Conservation (phyloP, 2,797 vertebrate genomes). For the Sus cebifrons region DNA sequence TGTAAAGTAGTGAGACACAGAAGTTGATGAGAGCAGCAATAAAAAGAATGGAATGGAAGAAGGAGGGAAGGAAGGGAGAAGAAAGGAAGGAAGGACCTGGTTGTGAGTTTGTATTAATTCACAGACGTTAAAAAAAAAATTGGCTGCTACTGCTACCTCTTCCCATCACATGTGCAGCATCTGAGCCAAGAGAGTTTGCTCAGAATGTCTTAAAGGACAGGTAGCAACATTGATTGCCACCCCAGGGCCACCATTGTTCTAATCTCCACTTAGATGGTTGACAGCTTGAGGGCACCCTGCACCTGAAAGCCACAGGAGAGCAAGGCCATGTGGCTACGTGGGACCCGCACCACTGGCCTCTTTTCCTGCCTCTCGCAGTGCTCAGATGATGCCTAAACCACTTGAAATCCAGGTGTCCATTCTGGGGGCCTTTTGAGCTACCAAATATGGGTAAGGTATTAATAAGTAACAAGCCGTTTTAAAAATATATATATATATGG, state of each 20-base stretch:
- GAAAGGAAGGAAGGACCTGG: no score
- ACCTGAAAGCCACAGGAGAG: not conserved
- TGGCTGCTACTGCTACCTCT: rapidly evolving
- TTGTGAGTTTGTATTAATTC: not conserved
- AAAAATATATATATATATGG: no score
- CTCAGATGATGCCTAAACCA: not conserved
- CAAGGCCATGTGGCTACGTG: rapidly evolving
- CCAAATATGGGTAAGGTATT: not conserved
- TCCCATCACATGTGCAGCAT: not conserved
- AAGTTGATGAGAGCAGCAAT: not conserved
- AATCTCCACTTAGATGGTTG: not conserved
- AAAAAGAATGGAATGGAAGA: no score
- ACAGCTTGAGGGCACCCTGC: no score
- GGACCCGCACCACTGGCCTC: not conserved
- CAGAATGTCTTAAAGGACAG: not conserved
- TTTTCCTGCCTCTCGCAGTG: not conserved
- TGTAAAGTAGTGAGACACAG: not conserved
- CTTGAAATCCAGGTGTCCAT: not conserved
- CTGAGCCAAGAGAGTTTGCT: not conserved
- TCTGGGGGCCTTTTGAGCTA: not conserved
- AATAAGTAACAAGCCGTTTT: not conserved
- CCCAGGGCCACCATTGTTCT: not conserved
- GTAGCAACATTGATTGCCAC: no score
- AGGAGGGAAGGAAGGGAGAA: no score
- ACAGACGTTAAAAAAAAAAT: not conserved